Percentiles rank a stretch among this genome's conserved stretches.
These are phyloP conservation scores for Acleris emargana DNA, from an alignment of 2,888 invertebrate genomes.

Conservation along the genomic window DNA sequence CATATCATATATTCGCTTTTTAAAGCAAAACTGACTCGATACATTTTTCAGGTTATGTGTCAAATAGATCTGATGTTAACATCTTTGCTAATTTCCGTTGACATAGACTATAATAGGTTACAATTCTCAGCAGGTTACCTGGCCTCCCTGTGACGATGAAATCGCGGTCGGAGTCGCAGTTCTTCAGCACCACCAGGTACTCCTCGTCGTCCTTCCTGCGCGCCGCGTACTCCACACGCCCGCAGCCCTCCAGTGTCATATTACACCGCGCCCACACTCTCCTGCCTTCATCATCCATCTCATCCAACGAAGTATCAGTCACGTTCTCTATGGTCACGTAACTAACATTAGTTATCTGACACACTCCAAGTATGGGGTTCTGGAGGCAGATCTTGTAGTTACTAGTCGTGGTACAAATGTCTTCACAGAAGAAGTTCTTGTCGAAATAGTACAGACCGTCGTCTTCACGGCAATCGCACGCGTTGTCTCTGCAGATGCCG, in stretches of 20 bases:
- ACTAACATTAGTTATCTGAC: slow-evolving; percentile 38
- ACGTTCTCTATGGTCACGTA: slow-evolving; percentile 42
- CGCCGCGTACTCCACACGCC: slow-evolving; percentile 54
- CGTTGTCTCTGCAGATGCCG: slow-evolving; percentile 59
- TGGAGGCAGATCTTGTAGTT: slow-evolving; percentile 58
- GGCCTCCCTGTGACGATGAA: background rate
- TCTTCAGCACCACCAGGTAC: slow-evolving; percentile 1
- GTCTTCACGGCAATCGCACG: slow-evolving; percentile 61
- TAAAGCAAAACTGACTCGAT: too few species aligned
- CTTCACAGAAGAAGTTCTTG: slow-evolving; percentile 55
- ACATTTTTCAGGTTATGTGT: too few species aligned
- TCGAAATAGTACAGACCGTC: slow-evolving; percentile 69
- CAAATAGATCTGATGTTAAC: too few species aligned
- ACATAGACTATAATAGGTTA: too few species aligned
- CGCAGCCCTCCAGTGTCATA: slow-evolving; percentile 47
- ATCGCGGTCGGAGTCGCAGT: background rate
- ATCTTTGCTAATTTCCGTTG: too few species aligned
- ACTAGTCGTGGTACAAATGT: slow-evolving; percentile 58
- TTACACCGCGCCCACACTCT: slow-evolving; percentile 64
- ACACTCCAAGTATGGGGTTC: slow-evolving; percentile 33
- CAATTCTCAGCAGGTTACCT: background rate
- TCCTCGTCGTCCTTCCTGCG: slow-evolving; percentile 46
- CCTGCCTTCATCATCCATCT: slow-evolving; percentile 48
- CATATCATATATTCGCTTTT: too few species aligned
- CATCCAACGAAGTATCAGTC: slow-evolving; percentile 47